Conservation (phyloP, 1,140 invertebrate genomes). For the Hyphantria cunea region DNA sequence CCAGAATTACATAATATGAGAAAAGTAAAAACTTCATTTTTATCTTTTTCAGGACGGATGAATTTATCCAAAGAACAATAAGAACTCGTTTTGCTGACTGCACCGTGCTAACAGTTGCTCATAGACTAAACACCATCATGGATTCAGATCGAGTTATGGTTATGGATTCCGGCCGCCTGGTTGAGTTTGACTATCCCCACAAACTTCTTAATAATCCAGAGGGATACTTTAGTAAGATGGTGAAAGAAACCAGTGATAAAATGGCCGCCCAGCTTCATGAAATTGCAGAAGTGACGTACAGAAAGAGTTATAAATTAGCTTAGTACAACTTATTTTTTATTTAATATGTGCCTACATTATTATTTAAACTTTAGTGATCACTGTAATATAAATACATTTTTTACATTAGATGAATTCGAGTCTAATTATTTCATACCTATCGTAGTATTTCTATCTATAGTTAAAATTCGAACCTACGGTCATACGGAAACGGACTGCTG, state of each 20-base stretch:
- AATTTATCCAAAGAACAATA: constrained; percentile 84
- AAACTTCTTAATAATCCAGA: constrained; percentile 83
- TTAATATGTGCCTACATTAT: too few species aligned
- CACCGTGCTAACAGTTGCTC: constrained; percentile 91
- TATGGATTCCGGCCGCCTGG: constrained; percentile 84
- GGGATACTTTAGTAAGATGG: constrained; percentile 87
- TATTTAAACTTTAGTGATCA: too few species aligned
- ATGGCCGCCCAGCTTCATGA: constrained; percentile 72
- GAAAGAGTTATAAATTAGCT: too few species aligned
- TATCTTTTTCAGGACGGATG: constrained; percentile 82
- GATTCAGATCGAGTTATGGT: constrained; percentile 90
- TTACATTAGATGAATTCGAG: too few species aligned
- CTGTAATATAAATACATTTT: too few species aligned
- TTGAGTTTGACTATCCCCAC: constrained; percentile 84
- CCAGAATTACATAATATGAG: not conserved
- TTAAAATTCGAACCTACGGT: too few species aligned
- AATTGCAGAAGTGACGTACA: constrained; percentile 70
- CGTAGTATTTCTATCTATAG: too few species aligned
- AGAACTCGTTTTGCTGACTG: constrained; percentile 84
- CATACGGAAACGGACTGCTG: too few species aligned
- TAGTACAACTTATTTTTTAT: constrained; percentile 27
- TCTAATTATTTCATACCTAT: too few species aligned
- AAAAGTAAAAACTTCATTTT: not conserved
- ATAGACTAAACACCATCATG: constrained; percentile 92
- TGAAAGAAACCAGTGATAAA: constrained; percentile 84